Evolutionary conservation across 1,140 invertebrate genomes (phyloP).

Genomic region (Drosophila mauritiana): DNA sequence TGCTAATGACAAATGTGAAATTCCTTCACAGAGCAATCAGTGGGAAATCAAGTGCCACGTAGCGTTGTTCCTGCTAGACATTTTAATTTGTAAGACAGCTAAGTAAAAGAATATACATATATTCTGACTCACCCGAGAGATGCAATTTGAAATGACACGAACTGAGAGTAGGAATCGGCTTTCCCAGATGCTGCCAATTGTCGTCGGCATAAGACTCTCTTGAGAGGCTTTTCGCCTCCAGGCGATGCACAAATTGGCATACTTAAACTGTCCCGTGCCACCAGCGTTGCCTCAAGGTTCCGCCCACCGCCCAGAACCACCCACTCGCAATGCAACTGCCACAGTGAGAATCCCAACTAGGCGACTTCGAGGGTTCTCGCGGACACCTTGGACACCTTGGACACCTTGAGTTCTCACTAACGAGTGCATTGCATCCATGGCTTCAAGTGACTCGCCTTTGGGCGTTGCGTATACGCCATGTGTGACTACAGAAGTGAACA

Average conservation of each 20-base stretch:
- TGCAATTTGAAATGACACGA: slow-evolving; percentile 6
- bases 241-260: slow-evolving; percentile 35
- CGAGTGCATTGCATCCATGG: slow-evolving; percentile 49
- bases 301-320: neutral
- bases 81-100: neutral
- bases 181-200: slow-evolving; percentile 28
- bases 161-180: slow-evolving; percentile 1
- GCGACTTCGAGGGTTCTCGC: slow-evolving; percentile 14
- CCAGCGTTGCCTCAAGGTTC: slow-evolving; percentile 34
- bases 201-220: slow-evolving; percentile 12
- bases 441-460: slow-evolving; percentile 20
- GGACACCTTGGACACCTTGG: neutral
- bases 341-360: slow-evolving; percentile 28
- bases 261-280: slow-evolving; percentile 42
- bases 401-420: slow-evolving; percentile 30
- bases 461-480: slow-evolving; percentile 65
- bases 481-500: slow-evolving; percentile 7
- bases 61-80: neutral
- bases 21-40: neutral
- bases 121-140: slow-evolving; percentile 3
- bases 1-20: neutral
- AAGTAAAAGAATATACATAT: slow-evolving; percentile 1
- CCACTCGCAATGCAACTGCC: neutral
- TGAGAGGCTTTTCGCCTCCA: slow-evolving; percentile 13
- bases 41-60: neutral